Conservation (phyloP, 92 coral and sea anemone genomes). For the Siderastrea siderea region DNA sequence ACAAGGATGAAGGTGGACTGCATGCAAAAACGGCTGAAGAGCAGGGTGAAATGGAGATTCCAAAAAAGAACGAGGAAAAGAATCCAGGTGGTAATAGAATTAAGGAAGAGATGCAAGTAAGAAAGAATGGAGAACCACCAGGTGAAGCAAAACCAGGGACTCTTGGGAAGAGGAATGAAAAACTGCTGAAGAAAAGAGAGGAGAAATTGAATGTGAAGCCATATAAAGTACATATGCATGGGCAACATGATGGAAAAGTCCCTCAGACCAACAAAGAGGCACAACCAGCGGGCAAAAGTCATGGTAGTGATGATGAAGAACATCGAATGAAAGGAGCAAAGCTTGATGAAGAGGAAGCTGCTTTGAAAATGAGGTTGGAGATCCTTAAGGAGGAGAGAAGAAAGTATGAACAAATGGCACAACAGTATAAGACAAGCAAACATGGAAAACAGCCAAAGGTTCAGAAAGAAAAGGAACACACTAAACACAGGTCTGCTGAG, state of each 20-base stretch:
- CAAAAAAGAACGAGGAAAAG: background rate
- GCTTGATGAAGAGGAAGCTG: conserved; percentile 1
- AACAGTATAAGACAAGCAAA: background rate
- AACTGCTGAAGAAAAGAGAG: background rate
- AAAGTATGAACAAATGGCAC: conserved; percentile 18
- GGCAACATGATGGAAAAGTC: conserved; percentile 11
- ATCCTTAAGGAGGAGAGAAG: conserved; percentile 1
- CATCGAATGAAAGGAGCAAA: background rate
- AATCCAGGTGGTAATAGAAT: background rate
- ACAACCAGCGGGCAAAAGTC: background rate
- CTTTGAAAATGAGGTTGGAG: conserved; percentile 7
- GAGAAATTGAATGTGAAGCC: background rate
- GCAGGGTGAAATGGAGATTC: background rate
- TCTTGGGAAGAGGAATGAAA: too few species aligned
- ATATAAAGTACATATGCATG: background rate
- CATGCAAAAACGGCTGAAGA: background rate
- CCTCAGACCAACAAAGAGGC: background rate
- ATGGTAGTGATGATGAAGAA: background rate
- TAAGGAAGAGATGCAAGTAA: background rate
- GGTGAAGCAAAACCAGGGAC: background rate
- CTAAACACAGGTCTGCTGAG: background rate
- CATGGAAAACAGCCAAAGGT: background rate
- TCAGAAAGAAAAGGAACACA: background rate
- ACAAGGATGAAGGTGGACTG: background rate
- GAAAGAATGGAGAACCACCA: background rate